Conservation (phyloP, 2,797 vertebrate species). For the Remorina albescens region DNA sequence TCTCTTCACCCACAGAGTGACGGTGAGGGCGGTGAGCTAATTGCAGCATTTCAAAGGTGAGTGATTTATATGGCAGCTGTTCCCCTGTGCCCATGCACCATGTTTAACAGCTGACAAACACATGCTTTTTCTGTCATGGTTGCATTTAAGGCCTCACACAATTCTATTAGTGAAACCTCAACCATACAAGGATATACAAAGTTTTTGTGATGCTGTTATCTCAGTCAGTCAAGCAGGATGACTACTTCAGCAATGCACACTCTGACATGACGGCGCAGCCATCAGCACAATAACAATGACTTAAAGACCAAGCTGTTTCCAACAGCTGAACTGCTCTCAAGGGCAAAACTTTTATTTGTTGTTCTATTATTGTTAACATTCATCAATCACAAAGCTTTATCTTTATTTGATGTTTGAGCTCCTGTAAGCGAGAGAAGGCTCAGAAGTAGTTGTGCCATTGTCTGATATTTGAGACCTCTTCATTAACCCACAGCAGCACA, state of each 20-base stretch:
- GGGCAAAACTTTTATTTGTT: slow-evolving; percentile 40
- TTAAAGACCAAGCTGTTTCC: slow-evolving; percentile 17
- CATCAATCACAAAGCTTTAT: slow-evolving; percentile 12
- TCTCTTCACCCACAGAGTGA: slow-evolving; percentile 58
- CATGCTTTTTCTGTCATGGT: slow-evolving; percentile 78
- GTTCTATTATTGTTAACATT: slow-evolving; percentile 38
- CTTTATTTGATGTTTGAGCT: slow-evolving; percentile 16
- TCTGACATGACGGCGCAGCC: slow-evolving; percentile 4
- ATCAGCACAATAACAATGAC: slow-evolving; percentile 4
- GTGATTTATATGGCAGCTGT: slow-evolving; percentile 85
- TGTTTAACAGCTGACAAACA: slow-evolving; percentile 81
- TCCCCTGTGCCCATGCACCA: slow-evolving; percentile 67
- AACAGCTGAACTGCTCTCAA: slow-evolving; percentile 43
- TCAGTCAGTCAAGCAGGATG: slow-evolving; percentile 59
- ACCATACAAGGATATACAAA: slow-evolving; percentile 68
- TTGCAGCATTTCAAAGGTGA: slow-evolving; percentile 76
- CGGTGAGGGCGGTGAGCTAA: slow-evolving; percentile 53
- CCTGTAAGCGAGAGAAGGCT: slow-evolving; percentile 43
- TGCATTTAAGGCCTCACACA: slow-evolving; percentile 72
- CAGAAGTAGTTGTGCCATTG: slow-evolving; percentile 58
- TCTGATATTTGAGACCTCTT: slow-evolving; percentile 81
- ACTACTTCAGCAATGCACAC: slow-evolving; percentile 31
- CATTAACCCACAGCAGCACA: slow-evolving; percentile 78
- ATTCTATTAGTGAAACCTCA: slow-evolving; percentile 79
- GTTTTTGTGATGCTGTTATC: slow-evolving; percentile 76